Conservation (phyloP, 2,888 invertebrate genomes). For the Lacanobia oleracea region DNA sequence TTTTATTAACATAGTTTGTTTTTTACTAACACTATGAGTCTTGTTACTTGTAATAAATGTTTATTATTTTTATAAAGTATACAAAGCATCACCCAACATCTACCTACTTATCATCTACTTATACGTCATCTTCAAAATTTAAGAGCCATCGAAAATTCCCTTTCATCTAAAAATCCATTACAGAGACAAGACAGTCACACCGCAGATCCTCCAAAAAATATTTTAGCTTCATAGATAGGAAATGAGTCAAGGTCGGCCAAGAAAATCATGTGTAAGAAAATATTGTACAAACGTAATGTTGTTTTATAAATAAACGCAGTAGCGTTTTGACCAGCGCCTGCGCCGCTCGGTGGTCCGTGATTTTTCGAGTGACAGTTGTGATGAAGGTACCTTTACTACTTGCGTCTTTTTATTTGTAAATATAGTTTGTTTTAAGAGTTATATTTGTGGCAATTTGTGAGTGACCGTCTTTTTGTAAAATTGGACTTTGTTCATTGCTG, state of each 20-base stretch:
- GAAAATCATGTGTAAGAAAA: constrained; percentile 80
- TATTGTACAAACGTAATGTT: constrained; percentile 85
- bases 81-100: too few relatives aligned
- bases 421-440: background rate
- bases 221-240: constrained; percentile 69
- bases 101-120: too few relatives aligned
- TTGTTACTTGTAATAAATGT: too few relatives aligned
- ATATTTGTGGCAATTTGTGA: background rate
- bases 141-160: background rate
- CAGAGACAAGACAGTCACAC: constrained; percentile 5
- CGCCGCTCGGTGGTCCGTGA: constrained; percentile 61
- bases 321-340: constrained; percentile 72
- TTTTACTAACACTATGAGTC: too few relatives aligned
- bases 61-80: too few relatives aligned
- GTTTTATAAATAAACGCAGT: constrained; percentile 88
- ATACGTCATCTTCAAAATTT: background rate
- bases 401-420: constrained; percentile 9
- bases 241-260: constrained; percentile 87
- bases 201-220: constrained; percentile 53
- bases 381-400: constrained; percentile 59
- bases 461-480: background rate
- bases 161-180: background rate
- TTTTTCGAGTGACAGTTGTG: constrained; percentile 62
- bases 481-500: constrained; percentile 13
- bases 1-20: too few relatives aligned